Evolutionary conservation across 2,888 invertebrate genomes (phyloP), one percentile per base, ranked within the genome.

Genomic region (Cactoblastis cactorum): DNA sequence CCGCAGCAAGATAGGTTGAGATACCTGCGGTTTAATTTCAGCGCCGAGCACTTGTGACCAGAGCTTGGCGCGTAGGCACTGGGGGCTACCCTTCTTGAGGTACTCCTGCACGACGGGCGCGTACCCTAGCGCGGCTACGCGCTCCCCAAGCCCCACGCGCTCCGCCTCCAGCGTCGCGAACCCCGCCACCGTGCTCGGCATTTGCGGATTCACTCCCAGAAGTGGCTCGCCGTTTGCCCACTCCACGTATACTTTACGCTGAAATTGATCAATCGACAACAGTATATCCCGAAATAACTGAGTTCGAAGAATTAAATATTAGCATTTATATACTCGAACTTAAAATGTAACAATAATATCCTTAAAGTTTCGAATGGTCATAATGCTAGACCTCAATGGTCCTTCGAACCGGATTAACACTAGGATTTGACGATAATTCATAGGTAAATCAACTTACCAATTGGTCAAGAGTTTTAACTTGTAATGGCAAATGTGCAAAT

Each of bases 51-150:
- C 95, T 59, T 95, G 93, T 0, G 95, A 91, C 98, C 98, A 98
- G 0, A 98, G 90, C 55, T 91, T 92, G 0, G 95, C 96, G 11
- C 98, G 91, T 38, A 96, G 89, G 56, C 92, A 91, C 59, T 94
- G 92, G 0, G 97, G 96, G 63, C 95, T 95, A 12, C 97, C 96
- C 59, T 93, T 93, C 85, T 98, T 98, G 9, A 97, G 85, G 77
- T 94, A 96, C 83, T 98, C 97, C 77, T 97, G 97, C 34, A 96
- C 95, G 32, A 97, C 91, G 0, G 97, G 97, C 0, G 97, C 95
- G 74, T 97, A 96, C 58, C 95, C 94, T 43, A 94, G 92, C 14
- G 92, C 91, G 11, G 96, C 82, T 12, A 97, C 95, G 59, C 93
- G 92, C 69, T 95, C 94, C 1, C 96, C 96, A n/a, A 95, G 84